Percentiles rank a stretch among this genome's conserved stretches.
Evolutionary conservation across 1,140 invertebrate genomes (phyloP).

Genomic region (Drosophila aff.): DNA sequence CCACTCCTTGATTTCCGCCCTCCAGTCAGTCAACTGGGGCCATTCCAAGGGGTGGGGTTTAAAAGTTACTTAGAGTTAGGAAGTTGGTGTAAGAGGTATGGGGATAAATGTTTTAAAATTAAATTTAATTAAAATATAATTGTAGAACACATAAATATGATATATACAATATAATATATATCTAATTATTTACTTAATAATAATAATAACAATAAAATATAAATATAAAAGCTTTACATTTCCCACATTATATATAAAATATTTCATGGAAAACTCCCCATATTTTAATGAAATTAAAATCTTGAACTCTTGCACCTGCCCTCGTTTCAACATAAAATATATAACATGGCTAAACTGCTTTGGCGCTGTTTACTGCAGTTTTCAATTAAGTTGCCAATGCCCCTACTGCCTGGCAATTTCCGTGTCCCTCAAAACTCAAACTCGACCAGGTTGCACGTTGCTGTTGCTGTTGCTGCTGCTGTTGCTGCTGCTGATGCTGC

Average conservation of each 20-base stretch:
- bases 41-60: not conserved
- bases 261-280: too few relatives aligned
- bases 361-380: conserved; percentile 71
- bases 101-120: not conserved
- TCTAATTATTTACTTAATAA: too few relatives aligned
- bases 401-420: conserved; percentile 23
- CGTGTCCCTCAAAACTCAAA: conserved; percentile 16
- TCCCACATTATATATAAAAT: too few relatives aligned
- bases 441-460: conserved; percentile 23
- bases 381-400: conserved; percentile 73
- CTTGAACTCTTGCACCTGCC: not conserved
- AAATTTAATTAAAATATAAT: not conserved
- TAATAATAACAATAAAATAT: too few relatives aligned
- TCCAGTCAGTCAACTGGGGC: conserved; percentile 34
- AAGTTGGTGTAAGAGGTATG: too few relatives aligned
- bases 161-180: too few relatives aligned
- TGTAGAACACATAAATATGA: too few relatives aligned
- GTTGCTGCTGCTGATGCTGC: conserved; percentile 12
- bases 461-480: not conserved
- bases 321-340: conserved; percentile 31
- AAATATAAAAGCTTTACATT: too few relatives aligned
- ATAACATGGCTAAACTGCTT: conserved; percentile 67
- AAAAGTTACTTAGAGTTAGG: not conserved
- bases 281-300: not conserved
- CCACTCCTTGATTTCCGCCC: conserved; percentile 24